Evolutionary conservation across 2,888 invertebrate genomes (phyloP).

Genomic region (Ophion ellenae): DNA sequence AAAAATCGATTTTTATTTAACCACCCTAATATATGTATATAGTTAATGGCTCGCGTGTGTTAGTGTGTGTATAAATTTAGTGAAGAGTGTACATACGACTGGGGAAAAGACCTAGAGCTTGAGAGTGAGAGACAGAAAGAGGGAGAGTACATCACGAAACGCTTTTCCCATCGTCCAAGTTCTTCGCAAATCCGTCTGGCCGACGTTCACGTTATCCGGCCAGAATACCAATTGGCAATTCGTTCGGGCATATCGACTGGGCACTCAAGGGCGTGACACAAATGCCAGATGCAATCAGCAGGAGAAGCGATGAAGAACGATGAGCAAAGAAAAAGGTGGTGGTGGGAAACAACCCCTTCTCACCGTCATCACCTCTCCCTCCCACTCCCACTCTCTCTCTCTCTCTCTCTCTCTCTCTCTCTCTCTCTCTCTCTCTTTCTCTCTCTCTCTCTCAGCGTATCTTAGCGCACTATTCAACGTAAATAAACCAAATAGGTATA

Average conservation of each 20-base stretch:
- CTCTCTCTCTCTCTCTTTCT: background rate
- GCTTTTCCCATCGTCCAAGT: slow-evolving; percentile 54
- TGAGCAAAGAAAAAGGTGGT: slow-evolving; percentile 3
- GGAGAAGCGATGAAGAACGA: slow-evolving; percentile 27
- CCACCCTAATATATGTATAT: too few relatives aligned
- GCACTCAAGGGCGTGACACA: slow-evolving; percentile 83
- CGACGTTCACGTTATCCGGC: slow-evolving; percentile 72
- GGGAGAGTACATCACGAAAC: slow-evolving; percentile 44
- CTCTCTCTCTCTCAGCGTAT: background rate
- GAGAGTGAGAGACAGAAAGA: slow-evolving; percentile 7
- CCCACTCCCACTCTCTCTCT: too few relatives aligned
- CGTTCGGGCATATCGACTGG: slow-evolving; percentile 83
- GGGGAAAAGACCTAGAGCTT: background rate
- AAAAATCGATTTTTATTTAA: too few relatives aligned
- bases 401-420: background rate
- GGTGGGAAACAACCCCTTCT: slow-evolving; percentile 18
- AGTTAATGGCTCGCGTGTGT: too few relatives aligned
- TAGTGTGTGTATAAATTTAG: too few relatives aligned
- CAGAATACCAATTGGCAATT: slow-evolving; percentile 83
- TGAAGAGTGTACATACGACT: too few relatives aligned
- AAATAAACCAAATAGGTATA: too few relatives aligned
- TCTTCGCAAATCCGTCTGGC: slow-evolving; percentile 83
- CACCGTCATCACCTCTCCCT: too few relatives aligned
- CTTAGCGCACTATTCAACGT: too few relatives aligned
- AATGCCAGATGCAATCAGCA: slow-evolving; percentile 83